phyloP scores from a whole-genome alignment of 1,140 invertebrate species.

The Galleria mellonella region DNA sequence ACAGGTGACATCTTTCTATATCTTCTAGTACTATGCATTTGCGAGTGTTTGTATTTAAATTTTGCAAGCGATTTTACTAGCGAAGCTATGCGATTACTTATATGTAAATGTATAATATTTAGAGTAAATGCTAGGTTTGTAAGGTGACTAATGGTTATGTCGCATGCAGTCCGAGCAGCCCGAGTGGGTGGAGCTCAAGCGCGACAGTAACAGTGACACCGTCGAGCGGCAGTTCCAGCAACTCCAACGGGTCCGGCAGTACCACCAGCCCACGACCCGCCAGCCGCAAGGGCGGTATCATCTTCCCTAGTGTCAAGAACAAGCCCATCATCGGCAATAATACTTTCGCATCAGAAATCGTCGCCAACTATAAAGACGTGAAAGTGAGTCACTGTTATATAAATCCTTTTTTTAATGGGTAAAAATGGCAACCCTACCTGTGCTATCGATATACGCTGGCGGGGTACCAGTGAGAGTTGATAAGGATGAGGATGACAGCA shows the following conservation, averaged over 20 bases:
- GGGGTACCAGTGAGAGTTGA: no score
- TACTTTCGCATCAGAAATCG: conserved; percentile 84
- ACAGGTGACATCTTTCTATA: conserved; percentile 56
- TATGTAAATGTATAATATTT: background rate
- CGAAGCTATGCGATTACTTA: conserved; percentile 20
- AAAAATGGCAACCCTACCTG: no score
- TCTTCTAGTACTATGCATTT: conserved; percentile 23
- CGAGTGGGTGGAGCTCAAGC: conserved; percentile 37
- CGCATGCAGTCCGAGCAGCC: conserved; percentile 53
- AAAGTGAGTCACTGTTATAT: conserved; percentile 79
- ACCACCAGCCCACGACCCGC: conserved; percentile 48
- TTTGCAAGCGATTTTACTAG: conserved; percentile 12
- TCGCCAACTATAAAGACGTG: conserved; percentile 84
- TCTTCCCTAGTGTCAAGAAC: conserved; percentile 93
- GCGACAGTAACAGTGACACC: conserved; percentile 40
- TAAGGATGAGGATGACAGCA: no score
- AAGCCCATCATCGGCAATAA: conserved; percentile 89
- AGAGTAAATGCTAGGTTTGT: conserved; percentile 16
- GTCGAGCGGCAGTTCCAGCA: conserved; percentile 20
- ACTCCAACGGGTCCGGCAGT: conserved; percentile 1
- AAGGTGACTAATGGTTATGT: conserved; percentile 52
- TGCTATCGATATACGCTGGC: no score
- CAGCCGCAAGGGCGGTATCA: conserved; percentile 84
- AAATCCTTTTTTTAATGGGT: no score
- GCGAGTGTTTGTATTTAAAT: conserved; percentile 16